phyloP scores from a whole-genome alignment of 1,140 invertebrate genomes.

The Metopolophium dirhodum region DNA sequence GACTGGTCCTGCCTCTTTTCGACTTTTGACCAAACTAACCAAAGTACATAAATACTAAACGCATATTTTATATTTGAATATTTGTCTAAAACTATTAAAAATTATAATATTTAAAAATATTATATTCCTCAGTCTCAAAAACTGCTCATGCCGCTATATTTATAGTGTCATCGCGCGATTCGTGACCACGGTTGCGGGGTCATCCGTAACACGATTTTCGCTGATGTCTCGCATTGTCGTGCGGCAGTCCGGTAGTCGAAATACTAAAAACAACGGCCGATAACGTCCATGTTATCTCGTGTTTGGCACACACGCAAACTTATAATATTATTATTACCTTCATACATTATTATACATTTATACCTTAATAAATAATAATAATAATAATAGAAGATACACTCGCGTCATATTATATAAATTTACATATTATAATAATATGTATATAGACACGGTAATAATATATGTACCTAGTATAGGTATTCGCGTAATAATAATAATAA shows the following conservation, averaged over 20 bases:
- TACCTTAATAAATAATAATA: not conserved
- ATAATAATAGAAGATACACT: not conserved
- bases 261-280: not conserved
- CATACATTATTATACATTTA: not conserved
- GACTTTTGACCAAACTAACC: not conserved
- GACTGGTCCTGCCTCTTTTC: not conserved
- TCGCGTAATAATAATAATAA: not conserved
- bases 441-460: not conserved
- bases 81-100: not conserved
- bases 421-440: not conserved
- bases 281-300: not conserved
- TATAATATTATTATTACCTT: not conserved
- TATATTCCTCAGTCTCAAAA: not conserved
- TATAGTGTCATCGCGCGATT: not conserved
- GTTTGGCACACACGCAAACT: not conserved
- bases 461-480: not conserved
- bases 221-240: not conserved
- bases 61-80: not conserved
- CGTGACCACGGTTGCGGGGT: not conserved
- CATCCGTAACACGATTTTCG: not conserved
- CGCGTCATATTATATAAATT: not conserved
- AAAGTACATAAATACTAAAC: not conserved
- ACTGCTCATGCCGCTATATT: not conserved
- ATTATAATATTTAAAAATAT: not conserved
- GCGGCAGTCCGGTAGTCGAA: not conserved